A percentile compares a stretch with the other conserved stretches of the same genome.
Evolutionary conservation across 2,113 vertebrate genomes (phyloP).

Genomic region (Proterorhinus semilunaris): DNA sequence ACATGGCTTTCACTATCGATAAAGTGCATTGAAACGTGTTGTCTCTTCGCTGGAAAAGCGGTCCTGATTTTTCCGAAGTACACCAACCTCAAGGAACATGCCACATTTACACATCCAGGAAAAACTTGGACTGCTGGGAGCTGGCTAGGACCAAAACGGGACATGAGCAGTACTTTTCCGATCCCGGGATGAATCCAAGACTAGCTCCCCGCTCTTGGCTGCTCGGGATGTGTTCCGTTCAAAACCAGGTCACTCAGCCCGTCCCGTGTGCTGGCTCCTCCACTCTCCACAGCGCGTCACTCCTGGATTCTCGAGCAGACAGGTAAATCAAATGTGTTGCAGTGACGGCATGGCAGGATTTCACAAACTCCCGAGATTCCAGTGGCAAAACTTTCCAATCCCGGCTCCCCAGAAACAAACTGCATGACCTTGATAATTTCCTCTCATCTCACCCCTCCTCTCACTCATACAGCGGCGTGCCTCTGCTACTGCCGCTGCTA

Average conservation of each 20-base stretch:
- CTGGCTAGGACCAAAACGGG: conserved; percentile 11
- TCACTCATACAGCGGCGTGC: conserved; percentile 52
- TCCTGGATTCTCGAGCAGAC: conserved; percentile 45
- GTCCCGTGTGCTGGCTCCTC: conserved; percentile 51
- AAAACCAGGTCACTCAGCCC: conserved; percentile 68
- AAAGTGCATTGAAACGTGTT: conserved; percentile 18
- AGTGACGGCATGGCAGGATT: conserved; percentile 6
- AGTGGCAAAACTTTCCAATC: conserved; percentile 54
- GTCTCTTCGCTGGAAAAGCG: conserved; percentile 36
- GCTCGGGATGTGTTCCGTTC: conserved; percentile 33
- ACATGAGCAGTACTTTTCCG: conserved; percentile 10
- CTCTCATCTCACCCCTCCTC: conserved; percentile 42
- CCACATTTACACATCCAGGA: conserved; percentile 28
- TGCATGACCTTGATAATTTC: conserved; percentile 23
- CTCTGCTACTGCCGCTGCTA: conserved; percentile 54
- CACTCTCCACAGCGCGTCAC: conserved; percentile 44
- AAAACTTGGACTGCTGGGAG: conserved; percentile 25
- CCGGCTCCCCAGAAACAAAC: conserved; percentile 16
- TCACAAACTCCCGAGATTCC: conserved; percentile 9
- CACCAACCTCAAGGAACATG: conserved; percentile 57
- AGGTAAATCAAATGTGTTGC: conserved; percentile 39
- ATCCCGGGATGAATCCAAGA: conserved; percentile 33
- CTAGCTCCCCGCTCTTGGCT: conserved; percentile 31
- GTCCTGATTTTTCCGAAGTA: conserved; percentile 56
- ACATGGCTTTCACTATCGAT: conserved; percentile 19